Conservation (phyloP, 2,113 vertebrate genomes). For the Cygnus buccinator region DNA sequence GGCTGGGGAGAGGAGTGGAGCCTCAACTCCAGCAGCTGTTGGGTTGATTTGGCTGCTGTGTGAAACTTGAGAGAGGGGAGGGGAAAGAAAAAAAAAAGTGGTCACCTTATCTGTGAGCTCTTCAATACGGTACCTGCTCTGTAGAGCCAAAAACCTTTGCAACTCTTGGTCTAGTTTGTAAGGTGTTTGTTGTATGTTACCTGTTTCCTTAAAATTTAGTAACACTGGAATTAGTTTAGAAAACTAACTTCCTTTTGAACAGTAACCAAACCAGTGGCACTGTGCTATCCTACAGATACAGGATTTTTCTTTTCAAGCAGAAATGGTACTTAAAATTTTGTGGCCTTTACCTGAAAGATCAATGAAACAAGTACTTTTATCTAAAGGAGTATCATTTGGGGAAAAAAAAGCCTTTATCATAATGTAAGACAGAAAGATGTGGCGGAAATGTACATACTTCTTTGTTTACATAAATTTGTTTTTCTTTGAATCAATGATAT, state of each 20-base stretch:
- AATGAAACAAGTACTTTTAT: neutral
- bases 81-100: neutral
- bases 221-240: neutral
- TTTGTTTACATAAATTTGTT: neutral
- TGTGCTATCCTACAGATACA: neutral
- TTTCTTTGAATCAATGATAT: neutral
- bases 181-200: neutral
- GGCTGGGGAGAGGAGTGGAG: neutral
- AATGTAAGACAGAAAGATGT: neutral
- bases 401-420: neutral
- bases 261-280: neutral
- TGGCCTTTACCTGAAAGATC: neutral
- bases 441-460: neutral
- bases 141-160: neutral
- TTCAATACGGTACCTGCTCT: neutral
- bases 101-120: neutral
- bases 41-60: neutral
- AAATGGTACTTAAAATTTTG: neutral
- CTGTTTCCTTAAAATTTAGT: neutral
- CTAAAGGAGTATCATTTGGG: neutral
- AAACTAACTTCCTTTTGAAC: neutral
- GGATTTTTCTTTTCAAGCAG: neutral
- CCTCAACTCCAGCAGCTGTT: neutral
- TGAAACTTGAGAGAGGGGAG: neutral
- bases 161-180: neutral